These are phyloP conservation scores for Phengaris alcon DNA, from an alignment of 2,888 invertebrate species.

Conservation along the genomic window DNA sequence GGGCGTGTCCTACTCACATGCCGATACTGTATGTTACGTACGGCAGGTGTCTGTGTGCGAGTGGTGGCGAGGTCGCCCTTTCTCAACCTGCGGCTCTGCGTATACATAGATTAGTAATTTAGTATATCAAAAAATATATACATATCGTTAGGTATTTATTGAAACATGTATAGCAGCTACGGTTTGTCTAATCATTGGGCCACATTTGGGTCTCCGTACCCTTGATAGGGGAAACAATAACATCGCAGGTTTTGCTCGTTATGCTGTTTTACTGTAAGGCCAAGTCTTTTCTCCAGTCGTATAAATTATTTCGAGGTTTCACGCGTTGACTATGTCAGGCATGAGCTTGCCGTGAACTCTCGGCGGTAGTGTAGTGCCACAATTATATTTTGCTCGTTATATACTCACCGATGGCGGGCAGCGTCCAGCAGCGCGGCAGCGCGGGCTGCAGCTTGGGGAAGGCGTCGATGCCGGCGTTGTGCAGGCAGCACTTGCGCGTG, in stretches of 20 bases:
- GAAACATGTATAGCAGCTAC: not conserved
- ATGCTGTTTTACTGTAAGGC: too few relatives aligned
- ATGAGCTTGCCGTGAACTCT: not conserved
- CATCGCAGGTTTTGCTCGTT: too few relatives aligned
- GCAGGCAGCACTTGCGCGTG: slow-evolving; percentile 77
- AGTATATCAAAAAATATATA: slow-evolving; percentile 11
- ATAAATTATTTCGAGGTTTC: too few relatives aligned
- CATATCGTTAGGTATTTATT: not conserved
- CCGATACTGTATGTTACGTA: slow-evolving; percentile 28
- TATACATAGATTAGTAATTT: not conserved
- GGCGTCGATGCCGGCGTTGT: slow-evolving; percentile 89
- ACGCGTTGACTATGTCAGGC: too few relatives aligned
- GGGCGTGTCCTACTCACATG: slow-evolving; percentile 26
- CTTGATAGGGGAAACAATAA: too few relatives aligned
- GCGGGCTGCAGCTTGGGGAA: slow-evolving; percentile 84
- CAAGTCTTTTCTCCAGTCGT: too few relatives aligned
- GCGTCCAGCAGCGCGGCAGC: slow-evolving; percentile 87
- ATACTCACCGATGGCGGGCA: slow-evolving; percentile 81
- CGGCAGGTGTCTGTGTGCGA: slow-evolving; percentile 25
- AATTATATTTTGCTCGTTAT: too few relatives aligned
- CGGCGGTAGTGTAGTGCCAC: not conserved
- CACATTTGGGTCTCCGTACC: too few relatives aligned
- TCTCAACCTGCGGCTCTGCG: slow-evolving; percentile 26
- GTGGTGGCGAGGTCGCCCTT: slow-evolving; percentile 11
- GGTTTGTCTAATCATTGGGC: not conserved